Base-by-base conservation (phyloP, 1,140 invertebrate genomes). In the Chlorops oryzae region DNA sequence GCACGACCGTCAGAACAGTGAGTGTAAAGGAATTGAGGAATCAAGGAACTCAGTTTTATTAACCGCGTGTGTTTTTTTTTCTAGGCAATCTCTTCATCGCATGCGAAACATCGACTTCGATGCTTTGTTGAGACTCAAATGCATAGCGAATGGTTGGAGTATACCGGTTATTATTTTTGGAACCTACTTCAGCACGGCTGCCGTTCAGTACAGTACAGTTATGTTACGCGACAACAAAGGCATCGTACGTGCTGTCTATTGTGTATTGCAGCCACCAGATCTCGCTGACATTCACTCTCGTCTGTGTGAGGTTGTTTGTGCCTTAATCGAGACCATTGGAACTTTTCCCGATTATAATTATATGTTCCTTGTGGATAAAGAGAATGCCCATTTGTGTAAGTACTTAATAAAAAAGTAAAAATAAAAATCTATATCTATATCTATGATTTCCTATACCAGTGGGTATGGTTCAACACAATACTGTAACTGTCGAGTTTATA, bases 101-200 rank as follows among this genome's bases (percentile, higher is more conserved):
- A 48, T 56, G 46, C 47, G 49, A 13, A 45, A 44, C 5, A 44
- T 18, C 5, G 56, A 57, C 42, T 57, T 57, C 15, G 56, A 54
- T 55, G 42, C 50, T 3, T 38, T 54, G 15, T 34, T 57, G 12
- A 45, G 56, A 3, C 35, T 55, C 0, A 54, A 54, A 50, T 57
- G 56, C 27, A 54, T 57, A 43, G 52, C 56, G 3, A 57, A 57
- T 35, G 24, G 47, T 28, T 57, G 56, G 56, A 21, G 52, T 28
- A 44, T 52, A n/a, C 56, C 56, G 15, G 22, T 57, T 2, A 52
- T 57, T 10, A 49, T 57, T n/a, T 57, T 54, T 38, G 56, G 56
- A 18, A 44, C 27, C 2, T 47, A 47, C n/a, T 57, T 42, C 20
- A 35, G 51, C 27, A 17, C 39, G 3, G 39, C 44, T 24, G 17